A percentile compares a stretch with the other conserved stretches of the same genome.
Evolutionary conservation across 2,888 invertebrate genomes (phyloP).

Genomic region (Nomada goodeniana): DNA sequence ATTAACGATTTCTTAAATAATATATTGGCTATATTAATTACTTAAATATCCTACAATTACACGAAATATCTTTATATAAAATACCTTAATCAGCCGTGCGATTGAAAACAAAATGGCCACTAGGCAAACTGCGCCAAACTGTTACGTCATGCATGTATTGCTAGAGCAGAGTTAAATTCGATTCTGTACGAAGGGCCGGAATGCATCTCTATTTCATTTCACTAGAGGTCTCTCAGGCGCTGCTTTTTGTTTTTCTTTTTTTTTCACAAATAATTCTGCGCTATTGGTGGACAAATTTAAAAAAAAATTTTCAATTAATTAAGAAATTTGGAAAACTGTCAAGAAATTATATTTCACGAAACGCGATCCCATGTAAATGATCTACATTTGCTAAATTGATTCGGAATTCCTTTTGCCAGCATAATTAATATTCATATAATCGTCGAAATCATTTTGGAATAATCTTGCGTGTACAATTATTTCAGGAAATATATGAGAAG

Average conservation of each 20-base stretch:
- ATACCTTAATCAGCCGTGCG: constrained; percentile 81
- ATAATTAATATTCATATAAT: neutral
- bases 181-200: constrained; percentile 6
- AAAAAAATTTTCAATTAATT: neutral
- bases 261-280: too few species aligned
- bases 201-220: neutral
- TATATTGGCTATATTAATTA: constrained; percentile 40
- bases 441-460: neutral
- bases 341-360: neutral
- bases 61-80: constrained; percentile 77
- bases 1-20: constrained; percentile 36
- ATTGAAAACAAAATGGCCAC: constrained; percentile 83
- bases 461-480: neutral
- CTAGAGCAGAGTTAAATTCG: constrained; percentile 22
- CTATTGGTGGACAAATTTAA: too few species aligned
- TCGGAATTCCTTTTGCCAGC: neutral
- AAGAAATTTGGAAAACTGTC: neutral
- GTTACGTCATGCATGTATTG: constrained; percentile 75
- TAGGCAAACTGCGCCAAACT: constrained; percentile 69
- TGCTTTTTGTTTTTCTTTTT: too few species aligned
- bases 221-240: constrained; percentile 27
- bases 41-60: constrained; percentile 73
- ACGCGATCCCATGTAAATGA: neutral
- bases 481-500: neutral
- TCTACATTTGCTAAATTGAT: neutral